Evolutionary conservation across 2,113 vertebrate genomes (phyloP).

Genomic region (Salvelinus fontinalis): DNA sequence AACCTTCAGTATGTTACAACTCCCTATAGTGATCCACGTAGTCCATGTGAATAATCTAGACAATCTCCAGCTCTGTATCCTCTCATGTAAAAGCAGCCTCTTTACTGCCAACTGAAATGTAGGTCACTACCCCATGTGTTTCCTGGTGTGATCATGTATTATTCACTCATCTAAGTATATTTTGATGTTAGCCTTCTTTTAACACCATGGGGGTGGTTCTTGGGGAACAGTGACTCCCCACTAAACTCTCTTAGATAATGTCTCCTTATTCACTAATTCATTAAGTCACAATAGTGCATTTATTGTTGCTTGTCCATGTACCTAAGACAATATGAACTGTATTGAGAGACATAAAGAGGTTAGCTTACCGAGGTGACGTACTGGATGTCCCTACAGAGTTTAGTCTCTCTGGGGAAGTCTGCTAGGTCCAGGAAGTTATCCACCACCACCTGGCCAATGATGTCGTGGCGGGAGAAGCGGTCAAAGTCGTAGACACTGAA

Average conservation of each 20-base stretch:
- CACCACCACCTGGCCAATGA: constrained; percentile 97
- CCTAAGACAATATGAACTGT: background rate
- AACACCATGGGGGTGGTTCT: background rate
- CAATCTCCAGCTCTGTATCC: constrained; percentile 31
- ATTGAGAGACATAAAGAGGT: constrained; percentile 22
- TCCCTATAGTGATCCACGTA: constrained; percentile 29
- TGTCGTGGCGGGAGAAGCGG: constrained; percentile 95
- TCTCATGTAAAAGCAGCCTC: constrained; percentile 53
- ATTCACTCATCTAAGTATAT: constrained; percentile 71
- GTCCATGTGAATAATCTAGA: constrained; percentile 60
- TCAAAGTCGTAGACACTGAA: constrained; percentile 99
- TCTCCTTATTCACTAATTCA: background rate
- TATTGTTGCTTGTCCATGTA: background rate
- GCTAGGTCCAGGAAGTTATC: constrained; percentile 97
- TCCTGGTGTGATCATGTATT: constrained; percentile 66
- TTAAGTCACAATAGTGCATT: background rate
- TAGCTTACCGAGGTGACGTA: constrained; percentile 93
- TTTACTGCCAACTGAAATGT: constrained; percentile 62
- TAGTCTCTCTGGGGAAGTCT: constrained; percentile 95
- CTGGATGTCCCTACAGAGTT: constrained; percentile 93
- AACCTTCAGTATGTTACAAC: too few relatives aligned
- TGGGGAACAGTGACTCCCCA: constrained; percentile 8
- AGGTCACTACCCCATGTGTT: constrained; percentile 68
- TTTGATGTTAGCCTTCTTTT: constrained; percentile 58
- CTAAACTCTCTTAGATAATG: background rate